phyloP scores from a whole-genome alignment of 2,113 vertebrate species.

The Chaetura pelagica region DNA sequence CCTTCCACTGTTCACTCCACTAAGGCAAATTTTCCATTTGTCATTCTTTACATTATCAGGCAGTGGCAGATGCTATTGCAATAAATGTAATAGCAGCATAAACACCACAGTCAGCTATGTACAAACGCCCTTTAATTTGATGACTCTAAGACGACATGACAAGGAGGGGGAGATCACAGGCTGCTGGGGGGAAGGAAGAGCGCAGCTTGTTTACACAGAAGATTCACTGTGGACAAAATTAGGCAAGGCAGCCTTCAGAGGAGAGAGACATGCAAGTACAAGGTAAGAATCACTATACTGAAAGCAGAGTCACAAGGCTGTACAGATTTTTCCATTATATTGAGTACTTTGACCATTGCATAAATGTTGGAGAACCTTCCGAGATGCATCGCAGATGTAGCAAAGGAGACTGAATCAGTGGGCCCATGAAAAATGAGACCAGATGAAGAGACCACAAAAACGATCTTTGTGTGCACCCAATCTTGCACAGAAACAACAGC shows the following conservation, averaged over 20 bases:
- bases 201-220: not conserved
- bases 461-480: not conserved
- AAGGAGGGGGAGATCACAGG: not conserved
- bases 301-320: not conserved
- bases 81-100: not conserved
- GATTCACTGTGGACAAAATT: not conserved
- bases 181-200: not conserved
- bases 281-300: not conserved
- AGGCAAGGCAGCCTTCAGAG: not conserved
- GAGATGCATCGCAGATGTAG: not conserved
- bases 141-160: not conserved
- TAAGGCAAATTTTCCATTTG: constrained; percentile 3
- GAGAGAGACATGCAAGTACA: not conserved
- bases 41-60: not conserved
- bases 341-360: not conserved
- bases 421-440: not conserved
- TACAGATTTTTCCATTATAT: not conserved
- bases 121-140: not conserved
- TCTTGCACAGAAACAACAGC: not conserved
- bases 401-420: not conserved
- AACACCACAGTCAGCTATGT: not conserved
- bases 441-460: not conserved
- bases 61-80: constrained; percentile 19
- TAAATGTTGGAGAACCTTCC: not conserved
- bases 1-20: not conserved